Base-by-base conservation (phyloP, 2,797 vertebrate genomes). In the Trematomus bernacchii region DNA sequence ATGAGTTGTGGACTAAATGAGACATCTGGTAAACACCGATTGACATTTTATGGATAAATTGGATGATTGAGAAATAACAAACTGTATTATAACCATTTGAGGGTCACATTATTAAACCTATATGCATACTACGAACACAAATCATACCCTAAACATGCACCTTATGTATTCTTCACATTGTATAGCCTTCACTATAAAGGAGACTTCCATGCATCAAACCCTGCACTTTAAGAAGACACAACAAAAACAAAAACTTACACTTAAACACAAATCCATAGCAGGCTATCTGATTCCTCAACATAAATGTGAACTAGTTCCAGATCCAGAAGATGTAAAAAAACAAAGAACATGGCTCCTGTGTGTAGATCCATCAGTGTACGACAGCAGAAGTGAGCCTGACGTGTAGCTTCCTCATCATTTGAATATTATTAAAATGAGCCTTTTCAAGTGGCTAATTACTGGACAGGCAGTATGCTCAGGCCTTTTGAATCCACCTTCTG, bases 401-500 rank as follows among this genome's bases (percentile, higher is more conserved):
- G 42, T 77, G 60, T 80, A 82, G 79, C 89, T 87, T 89, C 90
- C 82, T 71, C 53, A 70, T 80, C 64, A 85, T 90, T 85, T 86
- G 68, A 91, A 91, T 93, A 89, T 88, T 76, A 91, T 82, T 86
- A 60, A 89, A 91, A 92, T 89, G 15, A 86, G 79, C 61, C 86
- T 93, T 48, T 89, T 91, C 76, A 91, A 87, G 85, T 71, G 73
- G 87, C 71, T 93, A 91, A 92, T 93, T 90, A 93, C 87, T 76
- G 80, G 86, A 91, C 55, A 73, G 76, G 79, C 80, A 63, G 71
- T 79, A 80, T 85, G 81, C 63, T 86, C 23, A 3, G 51, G 65
- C 85, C 85, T 87, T 93, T 89, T 93, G 82, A 93, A 87, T 94
- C 78, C 79, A 90, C 90, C 89, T 93, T 93, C 90, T 88, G 87